Evolutionary conservation across 1,140 invertebrate species (phyloP).

Genomic region (Zaprionus lachaisei): DNA sequence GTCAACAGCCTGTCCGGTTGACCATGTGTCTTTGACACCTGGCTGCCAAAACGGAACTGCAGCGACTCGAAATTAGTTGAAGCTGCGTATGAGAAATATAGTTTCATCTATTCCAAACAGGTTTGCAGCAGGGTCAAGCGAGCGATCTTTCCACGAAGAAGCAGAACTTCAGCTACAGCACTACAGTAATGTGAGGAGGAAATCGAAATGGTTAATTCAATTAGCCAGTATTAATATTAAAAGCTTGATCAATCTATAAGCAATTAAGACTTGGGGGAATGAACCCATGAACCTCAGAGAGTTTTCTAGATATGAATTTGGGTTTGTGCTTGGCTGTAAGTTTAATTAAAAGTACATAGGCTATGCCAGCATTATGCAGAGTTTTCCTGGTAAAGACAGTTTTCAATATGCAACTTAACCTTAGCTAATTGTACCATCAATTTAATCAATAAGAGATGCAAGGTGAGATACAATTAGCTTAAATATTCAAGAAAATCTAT

Average conservation of each 20-base stretch:
- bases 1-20: constrained; percentile 8
- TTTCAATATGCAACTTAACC: too few species aligned
- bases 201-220: not conserved
- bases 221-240: not conserved
- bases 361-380: not conserved
- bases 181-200: not conserved
- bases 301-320: not conserved
- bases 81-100: constrained; percentile 4
- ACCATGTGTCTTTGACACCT: constrained; percentile 36
- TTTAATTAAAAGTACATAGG: too few species aligned
- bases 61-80: constrained; percentile 1
- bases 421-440: too few species aligned
- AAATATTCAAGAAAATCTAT: too few species aligned
- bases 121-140: constrained; percentile 2
- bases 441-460: too few species aligned
- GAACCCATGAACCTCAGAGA: too few species aligned
- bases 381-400: too few species aligned
- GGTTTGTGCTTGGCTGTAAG: not conserved
- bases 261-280: too few species aligned
- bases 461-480: too few species aligned
- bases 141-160: not conserved
- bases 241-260: too few species aligned
- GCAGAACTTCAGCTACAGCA: not conserved
- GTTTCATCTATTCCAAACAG: not conserved
- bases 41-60: constrained; percentile 21